phyloP scores from a whole-genome alignment of 1,140 invertebrate species.

The Anoplophora glabripennis region DNA sequence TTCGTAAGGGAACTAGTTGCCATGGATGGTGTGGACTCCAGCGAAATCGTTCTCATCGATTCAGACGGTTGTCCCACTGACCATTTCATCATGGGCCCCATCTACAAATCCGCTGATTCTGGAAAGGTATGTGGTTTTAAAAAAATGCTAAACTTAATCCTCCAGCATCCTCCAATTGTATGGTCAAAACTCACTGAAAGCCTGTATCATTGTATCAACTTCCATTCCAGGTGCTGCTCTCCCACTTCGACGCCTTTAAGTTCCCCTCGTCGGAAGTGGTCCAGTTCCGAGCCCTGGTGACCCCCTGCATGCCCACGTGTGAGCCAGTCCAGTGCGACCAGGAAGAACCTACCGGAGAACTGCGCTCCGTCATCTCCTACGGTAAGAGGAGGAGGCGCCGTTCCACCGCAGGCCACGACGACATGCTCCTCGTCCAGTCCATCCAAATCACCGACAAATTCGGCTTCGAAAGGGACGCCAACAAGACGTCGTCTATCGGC shows the following conservation, averaged over 20 bases:
- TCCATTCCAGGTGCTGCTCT: slow-evolving; percentile 71
- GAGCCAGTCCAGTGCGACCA: slow-evolving; percentile 86
- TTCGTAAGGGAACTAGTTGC: slow-evolving; percentile 91
- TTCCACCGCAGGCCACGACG: slow-evolving; percentile 55
- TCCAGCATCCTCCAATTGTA: too few relatives aligned
- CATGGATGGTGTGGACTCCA: slow-evolving; percentile 89
- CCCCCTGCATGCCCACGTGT: slow-evolving; percentile 88
- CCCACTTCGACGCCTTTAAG: slow-evolving; percentile 93
- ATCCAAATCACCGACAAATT: slow-evolving; percentile 93
- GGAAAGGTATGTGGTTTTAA: slow-evolving; percentile 60
- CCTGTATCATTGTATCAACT: neutral
- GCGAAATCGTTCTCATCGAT: slow-evolving; percentile 89
- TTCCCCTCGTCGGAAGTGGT: slow-evolving; percentile 93
- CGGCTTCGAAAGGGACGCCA: slow-evolving; percentile 65
- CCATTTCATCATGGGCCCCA: slow-evolving; percentile 87
- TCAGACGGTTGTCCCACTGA: slow-evolving; percentile 90
- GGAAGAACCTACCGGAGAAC: slow-evolving; percentile 73
- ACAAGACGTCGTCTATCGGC: slow-evolving; percentile 43
- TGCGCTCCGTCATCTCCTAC: slow-evolving; percentile 76
- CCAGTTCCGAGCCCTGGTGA: slow-evolving; percentile 89
- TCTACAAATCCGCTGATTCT: slow-evolving; percentile 74
- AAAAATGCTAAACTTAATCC: too few relatives aligned
- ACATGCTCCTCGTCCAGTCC: slow-evolving; percentile 82
- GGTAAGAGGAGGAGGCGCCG: slow-evolving; percentile 68
- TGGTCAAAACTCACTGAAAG: neutral